phyloP scores from a whole-genome alignment of 2,888 invertebrate species.

The Drosophila atripex region DNA sequence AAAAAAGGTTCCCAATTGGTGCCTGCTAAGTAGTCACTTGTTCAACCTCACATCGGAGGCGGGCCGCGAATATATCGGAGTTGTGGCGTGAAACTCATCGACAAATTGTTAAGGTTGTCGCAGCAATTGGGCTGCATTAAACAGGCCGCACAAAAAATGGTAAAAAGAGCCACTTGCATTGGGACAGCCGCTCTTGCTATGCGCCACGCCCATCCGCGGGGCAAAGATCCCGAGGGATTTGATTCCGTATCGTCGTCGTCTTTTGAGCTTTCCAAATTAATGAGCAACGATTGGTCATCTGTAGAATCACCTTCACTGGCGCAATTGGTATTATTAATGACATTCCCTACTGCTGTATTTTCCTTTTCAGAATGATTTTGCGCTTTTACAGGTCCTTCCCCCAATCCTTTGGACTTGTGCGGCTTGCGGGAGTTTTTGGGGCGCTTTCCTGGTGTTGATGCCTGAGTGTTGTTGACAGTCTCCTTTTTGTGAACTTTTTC shows the following conservation, averaged over 20 bases:
- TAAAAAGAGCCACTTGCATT: conserved; percentile 88
- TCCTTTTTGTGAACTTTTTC: conserved; percentile 52
- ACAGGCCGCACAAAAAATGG: conserved; percentile 89
- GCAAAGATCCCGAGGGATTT: conserved; percentile 7
- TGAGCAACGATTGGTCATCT: conserved; percentile 68
- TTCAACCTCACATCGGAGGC: conserved; percentile 88
- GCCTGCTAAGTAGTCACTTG: conserved; percentile 16
- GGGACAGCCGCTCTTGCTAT: conserved; percentile 89
- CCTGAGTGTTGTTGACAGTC: conserved; percentile 34
- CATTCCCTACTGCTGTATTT: conserved; percentile 44
- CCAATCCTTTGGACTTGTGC: conserved; percentile 29
- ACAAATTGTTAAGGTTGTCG: conserved; percentile 89
- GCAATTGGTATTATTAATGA: conserved; percentile 48
- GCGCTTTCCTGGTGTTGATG: conserved; percentile 61
- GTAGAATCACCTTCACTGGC: conserved; percentile 73
- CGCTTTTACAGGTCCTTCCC: conserved; percentile 7
- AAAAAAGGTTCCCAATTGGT: not conserved
- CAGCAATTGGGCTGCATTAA: conserved; percentile 90
- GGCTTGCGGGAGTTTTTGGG: conserved; percentile 46
- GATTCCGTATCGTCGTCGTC: conserved; percentile 15
- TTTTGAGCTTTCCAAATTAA: conserved; percentile 65
- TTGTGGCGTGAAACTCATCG: conserved; percentile 89
- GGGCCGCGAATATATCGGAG: conserved; percentile 90
- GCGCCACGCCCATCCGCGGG: conserved; percentile 86
- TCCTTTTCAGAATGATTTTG: conserved; percentile 33